Percentiles rank a stretch among this genome's conserved stretches.
These are phyloP conservation scores for Gonocerus acuteangulatus DNA, from an alignment of 2,888 invertebrate species.

Conservation along the genomic window DNA sequence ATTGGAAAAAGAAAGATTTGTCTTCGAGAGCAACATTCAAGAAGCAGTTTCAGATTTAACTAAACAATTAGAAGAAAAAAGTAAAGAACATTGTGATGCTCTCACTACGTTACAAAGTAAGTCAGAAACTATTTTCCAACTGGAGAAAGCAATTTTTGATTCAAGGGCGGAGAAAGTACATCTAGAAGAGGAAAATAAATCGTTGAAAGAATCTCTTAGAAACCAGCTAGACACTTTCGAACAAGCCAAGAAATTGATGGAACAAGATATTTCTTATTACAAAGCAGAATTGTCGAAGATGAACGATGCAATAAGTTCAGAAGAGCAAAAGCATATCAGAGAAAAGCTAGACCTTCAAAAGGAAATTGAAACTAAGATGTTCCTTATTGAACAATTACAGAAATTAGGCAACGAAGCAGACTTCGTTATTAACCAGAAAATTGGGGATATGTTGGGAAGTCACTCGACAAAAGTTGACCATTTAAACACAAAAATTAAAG, in stretches of 20 bases:
- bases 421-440: neutral
- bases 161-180: conserved; percentile 2
- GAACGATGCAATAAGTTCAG: neutral
- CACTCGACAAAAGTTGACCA: conserved; percentile 1
- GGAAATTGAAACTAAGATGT: conserved; percentile 1
- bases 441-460: neutral
- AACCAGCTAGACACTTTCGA: neutral
- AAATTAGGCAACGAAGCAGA: neutral
- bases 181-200: conserved; percentile 10
- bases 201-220: neutral
- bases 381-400: neutral
- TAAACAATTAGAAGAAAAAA: conserved; percentile 9
- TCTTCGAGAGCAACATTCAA: neutral
- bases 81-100: neutral
- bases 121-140: conserved; percentile 8
- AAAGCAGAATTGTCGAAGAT: neutral
- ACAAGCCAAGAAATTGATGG: neutral
- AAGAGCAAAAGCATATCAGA: neutral
- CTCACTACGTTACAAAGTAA: neutral
- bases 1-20: neutral
- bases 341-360: neutral
- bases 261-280: neutral
- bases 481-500: conserved; percentile 10
- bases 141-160: conserved; percentile 14
- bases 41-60: neutral